A percentile compares a stretch with the other conserved stretches of the same genome.
Evolutionary conservation across 2,797 vertebrate species (phyloP).

Genomic region (Darevskia nairensis): DNA sequence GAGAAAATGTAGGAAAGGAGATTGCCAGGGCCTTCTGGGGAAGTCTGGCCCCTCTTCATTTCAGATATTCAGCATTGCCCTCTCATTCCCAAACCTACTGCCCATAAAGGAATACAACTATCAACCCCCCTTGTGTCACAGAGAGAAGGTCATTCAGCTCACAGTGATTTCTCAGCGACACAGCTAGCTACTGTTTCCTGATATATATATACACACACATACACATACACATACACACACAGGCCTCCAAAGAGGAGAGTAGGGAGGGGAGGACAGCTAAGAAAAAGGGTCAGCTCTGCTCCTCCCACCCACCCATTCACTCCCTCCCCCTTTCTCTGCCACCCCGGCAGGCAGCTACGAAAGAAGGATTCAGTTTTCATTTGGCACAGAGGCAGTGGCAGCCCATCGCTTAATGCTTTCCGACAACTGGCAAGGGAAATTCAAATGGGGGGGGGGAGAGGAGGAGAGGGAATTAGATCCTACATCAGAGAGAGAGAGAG

Average conservation of each 20-base stretch:
- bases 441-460: slow-evolving; percentile 36
- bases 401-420: slow-evolving; percentile 30
- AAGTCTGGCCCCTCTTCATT: background rate
- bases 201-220: background rate
- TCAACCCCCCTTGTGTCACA: slow-evolving; percentile 17
- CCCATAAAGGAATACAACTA: slow-evolving; percentile 10
- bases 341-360: slow-evolving; percentile 29
- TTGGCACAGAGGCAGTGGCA: slow-evolving; percentile 27
- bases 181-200: slow-evolving; percentile 30
- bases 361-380: slow-evolving; percentile 30
- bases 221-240: slow-evolving; percentile 7
- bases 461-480: slow-evolving; percentile 1
- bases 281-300: slow-evolving; percentile 15
- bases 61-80: background rate
- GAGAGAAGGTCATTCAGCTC: slow-evolving; percentile 38
- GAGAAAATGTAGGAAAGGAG: background rate
- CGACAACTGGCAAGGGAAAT: slow-evolving; percentile 35
- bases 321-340: slow-evolving; percentile 16
- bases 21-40: background rate
- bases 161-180: background rate
- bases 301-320: slow-evolving; percentile 25
- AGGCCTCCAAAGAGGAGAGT: slow-evolving; percentile 26
- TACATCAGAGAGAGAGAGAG: slow-evolving; percentile 12
- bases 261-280: slow-evolving; percentile 8
- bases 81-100: background rate